Conservation (phyloP, 1,140 invertebrate genomes). For the Propsilocerus akamusi region DNA sequence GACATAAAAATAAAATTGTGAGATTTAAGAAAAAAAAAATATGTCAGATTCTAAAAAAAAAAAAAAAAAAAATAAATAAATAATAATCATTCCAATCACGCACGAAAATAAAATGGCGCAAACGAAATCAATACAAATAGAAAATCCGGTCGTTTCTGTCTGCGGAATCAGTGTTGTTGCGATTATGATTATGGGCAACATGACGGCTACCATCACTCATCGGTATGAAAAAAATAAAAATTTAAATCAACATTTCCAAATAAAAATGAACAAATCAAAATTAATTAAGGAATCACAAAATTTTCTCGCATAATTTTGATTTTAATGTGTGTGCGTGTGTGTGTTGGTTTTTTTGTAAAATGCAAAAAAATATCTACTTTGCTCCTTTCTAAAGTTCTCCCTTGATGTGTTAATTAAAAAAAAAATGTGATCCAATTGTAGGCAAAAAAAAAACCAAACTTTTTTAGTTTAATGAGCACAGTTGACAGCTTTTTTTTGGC, state of each 20-base stretch:
- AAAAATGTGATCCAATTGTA: too few species aligned
- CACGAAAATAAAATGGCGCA: too few species aligned
- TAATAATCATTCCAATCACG: too few species aligned
- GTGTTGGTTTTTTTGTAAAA: background rate
- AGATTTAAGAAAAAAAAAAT: background rate
- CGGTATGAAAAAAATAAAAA: constrained; percentile 17
- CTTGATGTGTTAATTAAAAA: background rate
- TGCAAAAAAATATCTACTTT: background rate
- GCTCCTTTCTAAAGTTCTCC: background rate
- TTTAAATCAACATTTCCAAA: constrained; percentile 3
- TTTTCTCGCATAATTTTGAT: background rate
- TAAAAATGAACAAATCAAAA: background rate
- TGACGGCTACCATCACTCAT: constrained; percentile 24
- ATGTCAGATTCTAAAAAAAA: background rate
- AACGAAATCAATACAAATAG: too few species aligned
- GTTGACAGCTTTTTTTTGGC: too few species aligned
- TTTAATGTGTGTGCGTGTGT: background rate
- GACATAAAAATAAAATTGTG: background rate
- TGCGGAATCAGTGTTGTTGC: constrained; percentile 27
- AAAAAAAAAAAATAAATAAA: constrained; percentile 7
- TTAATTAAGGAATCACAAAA: background rate
- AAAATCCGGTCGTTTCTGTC: constrained; percentile 26
- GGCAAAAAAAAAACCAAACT: too few species aligned
- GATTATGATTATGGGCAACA: constrained; percentile 25
- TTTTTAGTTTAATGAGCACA: too few species aligned